Base-by-base conservation (phyloP, 2,888 invertebrate species). In the Eurytoma californica region DNA sequence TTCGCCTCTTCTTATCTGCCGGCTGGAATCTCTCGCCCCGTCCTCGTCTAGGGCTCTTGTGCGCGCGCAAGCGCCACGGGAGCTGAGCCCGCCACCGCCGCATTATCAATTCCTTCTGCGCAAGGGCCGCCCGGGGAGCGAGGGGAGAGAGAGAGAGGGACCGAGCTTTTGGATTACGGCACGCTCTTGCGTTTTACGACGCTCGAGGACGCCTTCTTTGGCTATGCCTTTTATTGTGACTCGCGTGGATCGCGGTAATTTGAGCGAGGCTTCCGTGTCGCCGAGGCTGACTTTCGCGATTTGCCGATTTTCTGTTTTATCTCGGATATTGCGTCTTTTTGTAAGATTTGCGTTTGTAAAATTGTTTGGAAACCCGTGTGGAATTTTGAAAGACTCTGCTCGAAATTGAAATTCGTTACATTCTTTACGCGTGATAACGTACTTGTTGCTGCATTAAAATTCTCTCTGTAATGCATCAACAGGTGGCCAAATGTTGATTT, bases 61-160 rank as follows among this genome's bases (percentile, higher is more conserved):
- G 53, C 13, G 61, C 28, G 49, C 61, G 57, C 57, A 30, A 18
- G 61, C 28, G 49, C 61, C n/a, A 24, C 53, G 18, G 60, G 65
- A 30, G 18, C 49, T 49, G 49, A 30, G 53, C 58, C 24, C 39
- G 75, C 51, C 28, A n/a, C 24, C 20, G 75, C 63, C 60, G 65
- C 74, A 82, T 83, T 83, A 83, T 78, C 78, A 80, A 84, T 84
- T 84, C 82, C 79, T 83, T 82, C 81, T 80, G 53, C 28, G 47
- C 47, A 18, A 9, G 39, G 39, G 39, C 9, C 39, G 39, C 39
- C 39, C 0, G 39, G 1, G 39, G 47, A n/a, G 63, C 14, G 47
- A 63, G 63, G 63, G 39, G 63, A 30, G 30, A 30, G 30, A 39
- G 39, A 7, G 7, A 7, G 39, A 39, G 39, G 7, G 4, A 9